Conservation (phyloP, 2,797 vertebrate genomes). For the Masticophis lateralis region DNA sequence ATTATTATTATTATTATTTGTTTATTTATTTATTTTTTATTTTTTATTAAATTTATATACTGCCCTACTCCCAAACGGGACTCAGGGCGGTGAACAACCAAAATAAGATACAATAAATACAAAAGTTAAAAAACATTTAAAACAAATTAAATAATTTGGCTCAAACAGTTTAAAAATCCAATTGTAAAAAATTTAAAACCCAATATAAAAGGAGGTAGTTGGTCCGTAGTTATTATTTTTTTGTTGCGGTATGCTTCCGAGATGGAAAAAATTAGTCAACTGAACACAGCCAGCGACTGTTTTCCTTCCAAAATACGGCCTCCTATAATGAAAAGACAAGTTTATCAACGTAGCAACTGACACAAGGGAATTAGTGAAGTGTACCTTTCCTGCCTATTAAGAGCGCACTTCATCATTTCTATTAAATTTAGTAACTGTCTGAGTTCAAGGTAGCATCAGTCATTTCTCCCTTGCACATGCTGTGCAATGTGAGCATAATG, state of each 20-base stretch:
- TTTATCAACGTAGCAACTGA: not conserved
- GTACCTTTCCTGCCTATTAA: not conserved
- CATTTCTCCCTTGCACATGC: not conserved
- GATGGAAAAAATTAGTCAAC: not conserved
- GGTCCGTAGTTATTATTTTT: not conserved
- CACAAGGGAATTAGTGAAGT: not conserved
- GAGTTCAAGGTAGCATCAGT: not conserved
- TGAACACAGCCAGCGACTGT: no score
- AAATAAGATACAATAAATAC: no score
- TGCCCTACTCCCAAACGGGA: no score
- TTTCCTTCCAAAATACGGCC: not conserved
- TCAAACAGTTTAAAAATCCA: no score
- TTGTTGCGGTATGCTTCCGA: not conserved
- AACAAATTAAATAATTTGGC: no score
- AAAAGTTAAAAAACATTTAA: no score
- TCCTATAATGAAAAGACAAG: not conserved
- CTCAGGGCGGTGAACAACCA: no score
- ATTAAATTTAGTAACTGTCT: not conserved
- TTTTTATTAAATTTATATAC: no score
- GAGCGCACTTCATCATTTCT: not conserved
- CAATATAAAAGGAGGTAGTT: no score
- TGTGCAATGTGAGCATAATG: not conserved
- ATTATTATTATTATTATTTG: no score
- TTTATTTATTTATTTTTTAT: no score
- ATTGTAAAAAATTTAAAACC: no score